These are phyloP conservation scores for Cistogaster globosa DNA, from an alignment of 2,888 invertebrate species.

Conservation along the genomic window DNA sequence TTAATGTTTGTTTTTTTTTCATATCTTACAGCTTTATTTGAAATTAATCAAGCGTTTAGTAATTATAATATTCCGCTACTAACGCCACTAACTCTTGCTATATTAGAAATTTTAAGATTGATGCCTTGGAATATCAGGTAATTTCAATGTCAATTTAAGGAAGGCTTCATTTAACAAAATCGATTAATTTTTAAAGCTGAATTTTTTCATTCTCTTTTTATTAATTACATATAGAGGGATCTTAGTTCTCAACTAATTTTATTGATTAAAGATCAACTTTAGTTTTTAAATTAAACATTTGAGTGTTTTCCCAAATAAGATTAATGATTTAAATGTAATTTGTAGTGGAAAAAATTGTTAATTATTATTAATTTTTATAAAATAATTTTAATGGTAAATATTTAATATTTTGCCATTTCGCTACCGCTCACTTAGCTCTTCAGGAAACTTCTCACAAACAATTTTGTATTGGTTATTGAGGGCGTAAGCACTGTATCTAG, in stretches of 20 bases:
- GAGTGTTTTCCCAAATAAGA: background rate
- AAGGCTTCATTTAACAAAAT: background rate
- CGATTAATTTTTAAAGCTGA: constrained; percentile 30
- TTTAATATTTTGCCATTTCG: no score
- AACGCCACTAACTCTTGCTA: background rate
- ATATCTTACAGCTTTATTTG: background rate
- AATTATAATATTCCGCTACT: constrained; percentile 23
- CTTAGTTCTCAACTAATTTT: background rate
- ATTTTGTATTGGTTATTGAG: no score
- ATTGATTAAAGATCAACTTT: background rate
- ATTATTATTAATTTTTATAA: background rate
- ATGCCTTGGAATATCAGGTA: background rate
- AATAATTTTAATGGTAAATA: background rate
- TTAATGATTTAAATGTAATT: constrained; percentile 22
- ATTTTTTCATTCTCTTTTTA: background rate
- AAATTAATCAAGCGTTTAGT: constrained; percentile 51
- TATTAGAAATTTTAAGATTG: background rate
- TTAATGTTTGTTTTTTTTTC: no score
- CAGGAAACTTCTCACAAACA: no score
- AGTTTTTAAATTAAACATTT: background rate
- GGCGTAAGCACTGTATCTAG: no score
- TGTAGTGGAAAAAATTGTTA: background rate
- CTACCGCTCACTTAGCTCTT: no score
- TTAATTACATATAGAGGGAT: no score
- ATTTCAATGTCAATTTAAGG: background rate